phyloP scores from a whole-genome alignment of 2,113 vertebrate genomes.

The Ahaetulla prasina region DNA sequence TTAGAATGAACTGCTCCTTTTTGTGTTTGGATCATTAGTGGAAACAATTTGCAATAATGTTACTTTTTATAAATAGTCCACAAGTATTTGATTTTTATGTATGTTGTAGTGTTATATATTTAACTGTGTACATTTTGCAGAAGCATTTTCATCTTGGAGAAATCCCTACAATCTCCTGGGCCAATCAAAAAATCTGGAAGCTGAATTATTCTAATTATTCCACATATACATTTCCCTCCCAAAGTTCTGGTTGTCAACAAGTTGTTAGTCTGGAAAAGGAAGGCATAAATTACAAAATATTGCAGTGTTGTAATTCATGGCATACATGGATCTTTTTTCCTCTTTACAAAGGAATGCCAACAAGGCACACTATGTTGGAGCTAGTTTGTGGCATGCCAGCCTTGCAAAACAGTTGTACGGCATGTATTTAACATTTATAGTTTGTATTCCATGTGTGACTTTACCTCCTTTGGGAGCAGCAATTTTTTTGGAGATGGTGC shows the following conservation, averaged over 20 bases:
- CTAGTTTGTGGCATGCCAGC: constrained; percentile 3
- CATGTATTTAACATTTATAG: background rate
- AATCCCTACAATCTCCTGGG: background rate
- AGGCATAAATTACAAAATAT: background rate
- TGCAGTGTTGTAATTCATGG: background rate
- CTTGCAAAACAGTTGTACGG: constrained; percentile 46
- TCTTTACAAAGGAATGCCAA: constrained; percentile 43
- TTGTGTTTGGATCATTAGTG: background rate
- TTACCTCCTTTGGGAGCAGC: rapidly evolving
- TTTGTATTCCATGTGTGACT: background rate
- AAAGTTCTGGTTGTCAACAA: constrained; percentile 24
- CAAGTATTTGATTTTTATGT: background rate
- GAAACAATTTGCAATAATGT: background rate
- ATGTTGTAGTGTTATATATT: background rate
- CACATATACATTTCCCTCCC: constrained; percentile 11
- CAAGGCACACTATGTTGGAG: constrained; percentile 41
- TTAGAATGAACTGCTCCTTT: background rate
- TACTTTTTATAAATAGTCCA: background rate
- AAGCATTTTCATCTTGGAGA: background rate
- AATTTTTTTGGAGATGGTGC: background rate
- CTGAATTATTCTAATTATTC: constrained; percentile 35
- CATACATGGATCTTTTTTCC: constrained; percentile 17
- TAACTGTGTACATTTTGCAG: background rate
- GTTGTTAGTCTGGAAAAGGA: constrained; percentile 12
- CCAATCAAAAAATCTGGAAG: background rate